These are phyloP conservation scores for Euglossa dilemma DNA, from an alignment of 1,140 invertebrate species.

Conservation along the genomic window DNA sequence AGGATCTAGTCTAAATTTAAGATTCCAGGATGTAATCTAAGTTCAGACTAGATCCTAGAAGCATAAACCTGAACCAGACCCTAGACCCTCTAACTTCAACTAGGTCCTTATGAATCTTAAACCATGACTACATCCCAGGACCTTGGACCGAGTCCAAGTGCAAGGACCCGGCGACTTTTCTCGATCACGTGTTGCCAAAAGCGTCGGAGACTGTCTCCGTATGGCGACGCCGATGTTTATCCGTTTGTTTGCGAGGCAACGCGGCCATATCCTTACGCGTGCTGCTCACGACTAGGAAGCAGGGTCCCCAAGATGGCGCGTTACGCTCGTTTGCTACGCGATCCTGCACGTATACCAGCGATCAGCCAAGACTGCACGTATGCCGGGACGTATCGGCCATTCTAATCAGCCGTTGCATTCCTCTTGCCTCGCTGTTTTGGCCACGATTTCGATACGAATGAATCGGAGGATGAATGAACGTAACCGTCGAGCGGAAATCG, in stretches of 20 bases:
- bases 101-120: too few relatives aligned
- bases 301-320: conserved; percentile 28
- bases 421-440: conserved; percentile 21
- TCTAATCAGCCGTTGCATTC: conserved; percentile 53
- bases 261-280: not conserved
- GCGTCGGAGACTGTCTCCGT: not conserved
- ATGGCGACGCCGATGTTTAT: not conserved
- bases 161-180: too few relatives aligned
- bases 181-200: not conserved
- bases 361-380: conserved; percentile 17
- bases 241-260: conserved; percentile 6
- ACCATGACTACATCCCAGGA: too few relatives aligned
- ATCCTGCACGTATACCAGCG: conserved; percentile 36
- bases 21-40: too few relatives aligned
- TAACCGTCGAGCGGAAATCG: not conserved
- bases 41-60: too few relatives aligned
- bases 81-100: too few relatives aligned
- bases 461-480: conserved; percentile 10
- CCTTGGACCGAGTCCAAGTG: too few relatives aligned
- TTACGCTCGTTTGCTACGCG: conserved; percentile 41
- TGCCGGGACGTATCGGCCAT: conserved; percentile 48
- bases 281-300: conserved; percentile 40
- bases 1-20: too few relatives aligned
- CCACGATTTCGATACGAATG: not conserved
- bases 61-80: too few relatives aligned